Evolutionary conservation across 2,888 invertebrate species (phyloP).

Genomic region (Leptinotarsa haldemani): DNA sequence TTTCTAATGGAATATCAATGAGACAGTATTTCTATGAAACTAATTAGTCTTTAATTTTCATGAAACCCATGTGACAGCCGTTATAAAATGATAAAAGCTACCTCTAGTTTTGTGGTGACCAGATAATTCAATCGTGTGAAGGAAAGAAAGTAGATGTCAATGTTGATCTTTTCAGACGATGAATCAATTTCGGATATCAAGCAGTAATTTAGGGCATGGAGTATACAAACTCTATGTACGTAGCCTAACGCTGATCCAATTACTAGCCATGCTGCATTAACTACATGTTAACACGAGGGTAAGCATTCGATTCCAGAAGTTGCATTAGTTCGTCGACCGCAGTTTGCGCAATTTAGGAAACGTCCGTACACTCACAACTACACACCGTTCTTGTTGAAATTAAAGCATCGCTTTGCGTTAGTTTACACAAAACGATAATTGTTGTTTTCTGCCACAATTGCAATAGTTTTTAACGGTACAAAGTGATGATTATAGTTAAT

Average conservation of each 20-base stretch:
- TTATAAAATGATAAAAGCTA: too few species aligned
- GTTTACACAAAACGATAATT: neutral
- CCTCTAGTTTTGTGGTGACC: too few species aligned
- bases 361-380: neutral
- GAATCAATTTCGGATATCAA: neutral
- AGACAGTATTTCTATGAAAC: too few species aligned
- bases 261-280: slow-evolving; percentile 11
- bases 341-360: slow-evolving; percentile 11
- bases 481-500: too few species aligned
- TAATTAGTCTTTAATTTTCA: too few species aligned
- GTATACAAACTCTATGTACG: slow-evolving; percentile 4
- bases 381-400: neutral
- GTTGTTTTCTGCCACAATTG: too few species aligned
- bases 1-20: too few species aligned
- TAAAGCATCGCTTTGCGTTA: neutral
- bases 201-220: slow-evolving; percentile 1
- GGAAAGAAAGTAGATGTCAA: too few species aligned
- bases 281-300: neutral
- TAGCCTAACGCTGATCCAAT: slow-evolving; percentile 8
- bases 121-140: too few species aligned
- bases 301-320: slow-evolving; percentile 14
- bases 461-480: too few species aligned
- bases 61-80: too few species aligned
- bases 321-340: slow-evolving; percentile 14
- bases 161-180: neutral